Conservation (phyloP, 1,140 invertebrate species). For the Drosophila baimaii region DNA sequence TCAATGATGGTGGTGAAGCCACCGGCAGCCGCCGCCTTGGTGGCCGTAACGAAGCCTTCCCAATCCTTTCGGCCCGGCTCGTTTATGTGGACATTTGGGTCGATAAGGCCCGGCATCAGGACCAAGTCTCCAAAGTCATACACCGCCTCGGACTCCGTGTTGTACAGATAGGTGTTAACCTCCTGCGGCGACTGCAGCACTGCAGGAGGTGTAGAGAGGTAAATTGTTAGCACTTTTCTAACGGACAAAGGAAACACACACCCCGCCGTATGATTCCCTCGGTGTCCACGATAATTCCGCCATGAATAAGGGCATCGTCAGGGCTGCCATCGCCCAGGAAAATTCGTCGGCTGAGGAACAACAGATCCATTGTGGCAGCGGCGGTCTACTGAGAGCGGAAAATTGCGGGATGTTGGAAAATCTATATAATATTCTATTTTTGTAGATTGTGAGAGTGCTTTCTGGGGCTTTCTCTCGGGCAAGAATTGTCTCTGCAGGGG, state of each 20-base stretch:
- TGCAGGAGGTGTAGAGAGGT: not conserved
- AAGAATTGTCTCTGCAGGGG: too few species aligned
- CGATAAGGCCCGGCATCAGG: constrained; percentile 92
- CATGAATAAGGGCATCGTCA: constrained; percentile 56
- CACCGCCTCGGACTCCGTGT: constrained; percentile 82
- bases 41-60: constrained; percentile 90
- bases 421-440: constrained; percentile 35
- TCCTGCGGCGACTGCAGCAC: constrained; percentile 69
- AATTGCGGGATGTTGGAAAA: not conserved
- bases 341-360: constrained; percentile 81
- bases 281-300: constrained; percentile 79
- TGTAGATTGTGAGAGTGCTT: constrained; percentile 17
- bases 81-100: constrained; percentile 94
- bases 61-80: constrained; percentile 92
- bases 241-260: constrained; percentile 8
- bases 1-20: constrained; percentile 90
- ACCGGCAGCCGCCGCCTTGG: constrained; percentile 89
- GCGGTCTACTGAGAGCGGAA: constrained; percentile 26
- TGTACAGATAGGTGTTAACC: constrained; percentile 80
- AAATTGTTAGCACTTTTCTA: too few species aligned
- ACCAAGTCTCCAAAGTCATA: constrained; percentile 87
- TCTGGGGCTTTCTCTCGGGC: not conserved
- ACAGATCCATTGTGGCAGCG: constrained; percentile 70
- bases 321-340: constrained; percentile 66
- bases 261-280: constrained; percentile 74